A percentile compares a stretch with the other conserved stretches of the same genome.
phyloP scores from a whole-genome alignment of 2,113 vertebrate genomes.

The Hyperopisus bebe region DNA sequence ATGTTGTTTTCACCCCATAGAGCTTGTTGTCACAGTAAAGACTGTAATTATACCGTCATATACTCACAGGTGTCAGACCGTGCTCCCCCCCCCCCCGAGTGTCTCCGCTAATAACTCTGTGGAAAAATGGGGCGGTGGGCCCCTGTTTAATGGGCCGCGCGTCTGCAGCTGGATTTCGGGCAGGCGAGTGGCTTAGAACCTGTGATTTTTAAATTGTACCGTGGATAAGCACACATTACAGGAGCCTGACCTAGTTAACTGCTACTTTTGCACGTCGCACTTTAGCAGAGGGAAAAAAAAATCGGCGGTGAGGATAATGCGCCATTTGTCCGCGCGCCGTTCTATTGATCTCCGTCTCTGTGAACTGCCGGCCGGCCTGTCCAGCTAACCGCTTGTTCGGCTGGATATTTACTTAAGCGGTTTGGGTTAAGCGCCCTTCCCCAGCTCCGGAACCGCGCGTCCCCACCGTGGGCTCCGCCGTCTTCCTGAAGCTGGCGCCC shows the following conservation, averaged over 20 bases:
- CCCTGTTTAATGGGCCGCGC: not conserved
- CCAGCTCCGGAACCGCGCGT: not conserved
- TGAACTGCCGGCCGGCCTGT: not conserved
- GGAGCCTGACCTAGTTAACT: not conserved
- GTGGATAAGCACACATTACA: not conserved
- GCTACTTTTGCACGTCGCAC: not conserved
- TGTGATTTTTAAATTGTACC: not conserved
- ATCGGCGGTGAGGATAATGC: not conserved
- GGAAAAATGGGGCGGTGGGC: not conserved
- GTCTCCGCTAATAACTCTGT: not conserved
- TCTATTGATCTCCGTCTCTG: not conserved
- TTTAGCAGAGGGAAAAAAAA: not conserved
- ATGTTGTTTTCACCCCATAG: not conserved
- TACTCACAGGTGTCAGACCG: conserved; percentile 5
- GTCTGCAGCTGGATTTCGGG: not conserved
- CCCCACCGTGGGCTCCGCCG: not conserved
- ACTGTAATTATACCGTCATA: not conserved
- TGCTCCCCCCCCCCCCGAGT: not conserved
- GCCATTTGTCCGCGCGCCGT: not conserved
- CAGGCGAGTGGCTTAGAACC: not conserved
- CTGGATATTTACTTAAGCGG: conserved; percentile 2
- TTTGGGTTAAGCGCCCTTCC: not conserved
- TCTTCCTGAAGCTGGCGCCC: not conserved
- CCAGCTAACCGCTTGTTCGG: not conserved
- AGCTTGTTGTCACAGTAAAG: conserved; percentile 2